A percentile compares a stretch with the other conserved stretches of the same genome.
Evolutionary conservation across 2,113 vertebrate species (phyloP).

Genomic region (Antennarius striatus): DNA sequence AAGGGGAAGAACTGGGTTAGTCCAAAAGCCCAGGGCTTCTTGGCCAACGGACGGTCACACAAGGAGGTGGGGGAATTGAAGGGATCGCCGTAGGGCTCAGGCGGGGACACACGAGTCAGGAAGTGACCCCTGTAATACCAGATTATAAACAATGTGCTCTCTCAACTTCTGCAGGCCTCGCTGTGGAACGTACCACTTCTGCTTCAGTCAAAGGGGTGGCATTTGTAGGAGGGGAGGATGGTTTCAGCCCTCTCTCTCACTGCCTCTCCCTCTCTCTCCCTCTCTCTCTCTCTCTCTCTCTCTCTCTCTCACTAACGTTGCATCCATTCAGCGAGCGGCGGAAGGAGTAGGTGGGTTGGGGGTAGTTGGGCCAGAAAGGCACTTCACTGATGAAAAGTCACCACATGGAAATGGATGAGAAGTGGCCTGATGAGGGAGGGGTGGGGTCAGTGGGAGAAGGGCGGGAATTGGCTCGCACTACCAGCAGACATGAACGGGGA

Average conservation of each 20-base stretch:
- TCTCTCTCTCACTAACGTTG: conserved; percentile 40
- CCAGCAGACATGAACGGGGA: conserved; percentile 64
- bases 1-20: conserved; percentile 72
- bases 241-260: conserved; percentile 30
- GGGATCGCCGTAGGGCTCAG: conserved; percentile 63
- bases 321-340: conserved; percentile 67
- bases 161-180: conserved; percentile 77
- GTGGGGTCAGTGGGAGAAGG: conserved; percentile 43
- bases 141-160: conserved; percentile 85
- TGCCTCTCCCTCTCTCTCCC: background rate
- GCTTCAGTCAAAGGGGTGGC: conserved; percentile 68
- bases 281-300: conserved; percentile 3
- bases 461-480: conserved; percentile 55
- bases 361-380: conserved; percentile 67
- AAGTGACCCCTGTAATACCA: conserved; percentile 83
- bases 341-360: conserved; percentile 54
- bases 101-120: conserved; percentile 81
- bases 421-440: conserved; percentile 47
- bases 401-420: conserved; percentile 74
- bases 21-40: conserved; percentile 56
- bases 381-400: conserved; percentile 77
- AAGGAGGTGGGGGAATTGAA: conserved; percentile 10
- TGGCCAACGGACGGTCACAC: conserved; percentile 58
- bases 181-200: conserved; percentile 78
- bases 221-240: conserved; percentile 48